Conservation (phyloP, 2,888 invertebrate genomes). For the Heteromyza rotundicornis region DNA sequence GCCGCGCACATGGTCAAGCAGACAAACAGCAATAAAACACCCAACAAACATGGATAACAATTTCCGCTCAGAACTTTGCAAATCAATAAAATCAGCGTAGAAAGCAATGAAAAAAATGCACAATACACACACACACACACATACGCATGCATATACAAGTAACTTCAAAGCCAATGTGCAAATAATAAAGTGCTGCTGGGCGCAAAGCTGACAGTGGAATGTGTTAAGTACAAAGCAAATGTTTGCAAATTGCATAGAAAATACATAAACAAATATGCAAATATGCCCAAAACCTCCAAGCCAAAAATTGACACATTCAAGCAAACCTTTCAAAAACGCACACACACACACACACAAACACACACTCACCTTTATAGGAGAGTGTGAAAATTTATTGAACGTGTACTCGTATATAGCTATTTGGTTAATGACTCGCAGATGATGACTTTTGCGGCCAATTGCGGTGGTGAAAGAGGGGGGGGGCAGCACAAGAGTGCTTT, state of each 20-base stretch:
- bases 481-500: too few relatives aligned
- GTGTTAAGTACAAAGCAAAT: slow-evolving; percentile 8
- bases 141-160: too few relatives aligned
- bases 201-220: not conserved
- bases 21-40: too few relatives aligned
- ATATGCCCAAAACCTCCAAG: not conserved
- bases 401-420: too few relatives aligned
- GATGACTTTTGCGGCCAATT: too few relatives aligned
- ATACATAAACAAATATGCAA: slow-evolving; percentile 2
- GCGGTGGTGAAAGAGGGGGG: too few relatives aligned
- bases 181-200: not conserved
- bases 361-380: not conserved
- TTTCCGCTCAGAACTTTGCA: too few relatives aligned
- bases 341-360: not conserved
- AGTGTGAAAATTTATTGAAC: slow-evolving; percentile 32
- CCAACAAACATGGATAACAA: too few relatives aligned
- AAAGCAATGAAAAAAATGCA: too few relatives aligned
- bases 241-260: slow-evolving; percentile 16
- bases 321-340: not conserved
- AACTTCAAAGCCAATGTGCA: not conserved
- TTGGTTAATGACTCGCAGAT: slow-evolving; percentile 18
- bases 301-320: not conserved
- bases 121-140: too few relatives aligned
- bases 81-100: too few relatives aligned
- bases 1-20: too few relatives aligned